These are phyloP conservation scores for Erannis defoliaria DNA, from an alignment of 2,888 invertebrate species.

Conservation along the genomic window DNA sequence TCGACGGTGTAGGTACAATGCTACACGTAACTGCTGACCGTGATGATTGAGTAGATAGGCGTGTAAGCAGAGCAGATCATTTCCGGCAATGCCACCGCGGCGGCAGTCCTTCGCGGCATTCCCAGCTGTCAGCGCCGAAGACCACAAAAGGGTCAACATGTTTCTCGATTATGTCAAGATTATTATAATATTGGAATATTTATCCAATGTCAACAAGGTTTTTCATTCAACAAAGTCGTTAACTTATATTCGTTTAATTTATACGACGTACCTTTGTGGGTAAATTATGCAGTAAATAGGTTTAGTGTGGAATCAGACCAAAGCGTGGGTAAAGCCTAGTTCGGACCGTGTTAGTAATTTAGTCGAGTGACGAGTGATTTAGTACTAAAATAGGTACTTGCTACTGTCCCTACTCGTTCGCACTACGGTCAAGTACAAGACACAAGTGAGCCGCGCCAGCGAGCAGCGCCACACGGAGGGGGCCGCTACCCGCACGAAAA, in stretches of 20 bases:
- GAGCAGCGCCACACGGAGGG: too few relatives aligned
- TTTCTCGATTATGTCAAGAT: slow-evolving; percentile 35
- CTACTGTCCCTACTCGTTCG: too few relatives aligned
- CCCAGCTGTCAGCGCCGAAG: slow-evolving; percentile 3
- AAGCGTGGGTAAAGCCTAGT: not conserved
- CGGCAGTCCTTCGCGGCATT: not conserved
- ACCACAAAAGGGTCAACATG: slow-evolving; percentile 42
- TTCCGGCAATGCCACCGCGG: not conserved
- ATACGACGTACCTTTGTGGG: not conserved
- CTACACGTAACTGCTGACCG: not conserved
- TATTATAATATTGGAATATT: slow-evolving; percentile 36
- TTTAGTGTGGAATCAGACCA: not conserved
- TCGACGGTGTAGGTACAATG: not conserved
- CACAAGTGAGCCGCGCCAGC: too few relatives aligned
- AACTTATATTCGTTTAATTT: slow-evolving; percentile 10
- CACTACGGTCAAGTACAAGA: too few relatives aligned
- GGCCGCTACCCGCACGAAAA: too few relatives aligned
- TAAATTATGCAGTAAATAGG: slow-evolving; percentile 1
- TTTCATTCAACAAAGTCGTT: slow-evolving; percentile 11
- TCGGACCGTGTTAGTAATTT: too few relatives aligned
- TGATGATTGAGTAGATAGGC: not conserved
- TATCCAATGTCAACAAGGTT: slow-evolving; percentile 38
- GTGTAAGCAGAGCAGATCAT: not conserved
- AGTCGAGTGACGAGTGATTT: too few relatives aligned
- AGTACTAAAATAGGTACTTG: too few relatives aligned